Conservation (phyloP, 2,113 vertebrate genomes). For the Rhadina sibilatrix region DNA sequence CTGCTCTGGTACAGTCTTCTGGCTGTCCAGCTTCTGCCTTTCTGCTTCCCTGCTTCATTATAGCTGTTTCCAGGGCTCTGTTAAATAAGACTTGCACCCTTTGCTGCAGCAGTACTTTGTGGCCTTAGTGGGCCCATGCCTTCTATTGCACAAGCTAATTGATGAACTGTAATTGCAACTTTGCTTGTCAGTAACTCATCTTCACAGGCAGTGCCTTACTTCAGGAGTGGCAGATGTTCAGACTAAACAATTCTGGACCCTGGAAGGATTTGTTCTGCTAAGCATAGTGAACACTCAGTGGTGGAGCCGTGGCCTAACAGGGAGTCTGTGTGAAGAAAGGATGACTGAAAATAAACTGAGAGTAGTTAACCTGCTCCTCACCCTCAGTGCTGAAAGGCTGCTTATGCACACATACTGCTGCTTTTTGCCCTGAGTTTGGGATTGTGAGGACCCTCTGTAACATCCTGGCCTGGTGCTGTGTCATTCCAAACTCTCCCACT, state of each 20-base stretch:
- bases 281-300: background rate
- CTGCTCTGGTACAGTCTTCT: background rate
- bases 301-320: background rate
- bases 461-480: background rate
- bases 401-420: background rate
- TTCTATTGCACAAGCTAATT: background rate
- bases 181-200: background rate
- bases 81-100: background rate
- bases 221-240: background rate
- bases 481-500: background rate
- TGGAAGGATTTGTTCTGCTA: background rate
- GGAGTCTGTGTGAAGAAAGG: background rate
- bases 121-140: background rate
- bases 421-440: background rate
- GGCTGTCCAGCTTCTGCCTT: background rate
- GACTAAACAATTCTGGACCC: background rate
- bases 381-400: background rate
- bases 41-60: slow-evolving; percentile 48
- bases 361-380: background rate
- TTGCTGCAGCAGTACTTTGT: background rate
- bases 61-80: background rate
- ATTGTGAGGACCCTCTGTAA: background rate
- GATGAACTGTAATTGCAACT: background rate
- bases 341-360: background rate
- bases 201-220: background rate